Conservation (phyloP, 1,140 invertebrate species). For the Wiebesia pumilae region DNA sequence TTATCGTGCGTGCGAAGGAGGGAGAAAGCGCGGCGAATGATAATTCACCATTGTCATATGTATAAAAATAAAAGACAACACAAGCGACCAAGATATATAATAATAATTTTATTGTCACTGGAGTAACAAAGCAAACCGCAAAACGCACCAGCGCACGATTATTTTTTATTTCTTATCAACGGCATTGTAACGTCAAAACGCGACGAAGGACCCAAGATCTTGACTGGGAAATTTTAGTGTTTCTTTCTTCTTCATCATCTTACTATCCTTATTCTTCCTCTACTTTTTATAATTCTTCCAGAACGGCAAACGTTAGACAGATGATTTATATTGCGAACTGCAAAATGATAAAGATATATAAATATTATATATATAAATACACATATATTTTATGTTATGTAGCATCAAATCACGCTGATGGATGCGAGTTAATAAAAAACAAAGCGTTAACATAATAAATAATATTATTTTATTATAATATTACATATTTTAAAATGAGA, state of each 20-base stretch:
- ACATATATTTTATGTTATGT: conserved; percentile 60
- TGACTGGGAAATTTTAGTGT: conserved; percentile 4
- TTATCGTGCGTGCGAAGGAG: not conserved
- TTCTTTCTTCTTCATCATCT: not conserved
- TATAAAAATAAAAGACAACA: conserved; percentile 14
- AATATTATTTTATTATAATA: conserved; percentile 38
- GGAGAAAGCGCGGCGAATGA: not conserved
- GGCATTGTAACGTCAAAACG: conserved; percentile 6
- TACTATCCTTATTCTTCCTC: conserved; percentile 53
- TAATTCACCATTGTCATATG: conserved; percentile 35
- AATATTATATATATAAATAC: conserved; percentile 27
- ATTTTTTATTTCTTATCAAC: conserved; percentile 15
- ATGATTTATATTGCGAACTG: conserved; percentile 37
- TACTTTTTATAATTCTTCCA: conserved; percentile 14
- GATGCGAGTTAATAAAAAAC: conserved; percentile 11
- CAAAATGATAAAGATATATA: conserved; percentile 53
- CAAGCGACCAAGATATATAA: conserved; percentile 26
- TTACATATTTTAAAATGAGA: conserved; percentile 43
- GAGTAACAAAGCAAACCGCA: conserved; percentile 28
- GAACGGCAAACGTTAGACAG: not conserved
- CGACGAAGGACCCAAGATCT: conserved; percentile 39
- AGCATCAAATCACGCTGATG: not conserved
- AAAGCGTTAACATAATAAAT: conserved; percentile 49
- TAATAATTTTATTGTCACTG: conserved; percentile 24
- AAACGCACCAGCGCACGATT: conserved; percentile 24